These are phyloP conservation scores for Erpornis zantholeuca DNA, from an alignment of 2,113 vertebrate species.

Conservation along the genomic window DNA sequence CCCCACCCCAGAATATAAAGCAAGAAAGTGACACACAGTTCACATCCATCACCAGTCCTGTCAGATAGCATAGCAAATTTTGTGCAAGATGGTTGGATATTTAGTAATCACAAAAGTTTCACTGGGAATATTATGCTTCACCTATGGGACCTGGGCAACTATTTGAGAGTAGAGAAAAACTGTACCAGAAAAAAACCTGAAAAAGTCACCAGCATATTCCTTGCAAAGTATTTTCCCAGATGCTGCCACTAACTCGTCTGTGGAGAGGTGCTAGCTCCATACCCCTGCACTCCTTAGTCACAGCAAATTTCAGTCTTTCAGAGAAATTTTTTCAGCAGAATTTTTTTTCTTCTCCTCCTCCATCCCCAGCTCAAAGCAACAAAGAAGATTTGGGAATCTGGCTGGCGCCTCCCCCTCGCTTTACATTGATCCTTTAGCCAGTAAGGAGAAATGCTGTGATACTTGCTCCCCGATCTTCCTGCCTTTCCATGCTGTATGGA, in stretches of 20 bases:
- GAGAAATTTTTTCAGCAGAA: background rate
- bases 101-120: background rate
- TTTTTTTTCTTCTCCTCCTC: background rate
- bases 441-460: background rate
- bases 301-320: background rate
- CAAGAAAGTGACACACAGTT: background rate
- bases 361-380: background rate
- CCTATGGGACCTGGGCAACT: background rate
- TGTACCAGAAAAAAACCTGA: background rate
- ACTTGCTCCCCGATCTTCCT: background rate
- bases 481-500: background rate
- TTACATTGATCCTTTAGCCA: background rate
- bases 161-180: background rate
- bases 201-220: background rate
- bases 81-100: background rate
- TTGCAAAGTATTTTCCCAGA: background rate
- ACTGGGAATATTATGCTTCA: background rate
- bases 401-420: background rate
- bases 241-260: background rate
- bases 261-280: background rate
- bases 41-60: background rate
- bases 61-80: background rate
- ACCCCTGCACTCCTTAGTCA: background rate
- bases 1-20: background rate
- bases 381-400: background rate